These are phyloP conservation scores for Plusia festucae DNA, from an alignment of 2,888 invertebrate species.

Conservation along the genomic window DNA sequence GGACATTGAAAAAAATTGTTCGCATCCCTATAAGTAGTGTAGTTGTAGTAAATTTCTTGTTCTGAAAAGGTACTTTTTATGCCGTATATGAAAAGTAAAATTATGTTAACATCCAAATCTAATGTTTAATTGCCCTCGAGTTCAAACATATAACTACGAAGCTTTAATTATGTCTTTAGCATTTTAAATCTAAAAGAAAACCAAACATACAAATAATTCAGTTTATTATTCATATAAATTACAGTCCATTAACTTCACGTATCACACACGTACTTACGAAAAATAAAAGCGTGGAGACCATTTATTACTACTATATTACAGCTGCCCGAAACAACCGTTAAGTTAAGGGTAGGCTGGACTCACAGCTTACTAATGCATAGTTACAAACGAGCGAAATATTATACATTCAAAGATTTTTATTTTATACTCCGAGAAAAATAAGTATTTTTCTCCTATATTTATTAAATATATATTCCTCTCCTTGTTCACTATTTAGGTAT, in stretches of 20 bases:
- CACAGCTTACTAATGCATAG: slow-evolving; percentile 26
- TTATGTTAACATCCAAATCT: too few relatives aligned
- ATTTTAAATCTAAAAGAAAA: slow-evolving; percentile 23
- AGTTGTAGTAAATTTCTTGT: too few relatives aligned
- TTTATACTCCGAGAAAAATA: background rate
- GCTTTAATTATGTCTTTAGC: too few relatives aligned
- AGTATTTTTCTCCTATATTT: background rate
- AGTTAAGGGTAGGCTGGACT: slow-evolving; percentile 19
- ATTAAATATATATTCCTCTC: background rate
- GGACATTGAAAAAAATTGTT: too few relatives aligned
- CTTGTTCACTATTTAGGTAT: background rate
- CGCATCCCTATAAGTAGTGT: too few relatives aligned
- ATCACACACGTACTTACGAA: slow-evolving; percentile 66
- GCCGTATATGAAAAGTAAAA: too few relatives aligned
- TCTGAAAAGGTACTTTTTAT: too few relatives aligned
- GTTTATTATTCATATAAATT: slow-evolving; percentile 79
- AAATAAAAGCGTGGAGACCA: slow-evolving; percentile 43
- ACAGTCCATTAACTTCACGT: slow-evolving; percentile 73
- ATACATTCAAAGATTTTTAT: background rate
- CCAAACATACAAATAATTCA: slow-evolving; percentile 68
- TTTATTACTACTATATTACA: slow-evolving; percentile 31
- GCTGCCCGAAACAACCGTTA: slow-evolving; percentile 47
- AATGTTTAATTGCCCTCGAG: too few relatives aligned
- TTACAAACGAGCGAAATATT: background rate
- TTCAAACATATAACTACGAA: too few relatives aligned